phyloP scores from a whole-genome alignment of 2,888 invertebrate genomes.

The Lapara coniferarum region DNA sequence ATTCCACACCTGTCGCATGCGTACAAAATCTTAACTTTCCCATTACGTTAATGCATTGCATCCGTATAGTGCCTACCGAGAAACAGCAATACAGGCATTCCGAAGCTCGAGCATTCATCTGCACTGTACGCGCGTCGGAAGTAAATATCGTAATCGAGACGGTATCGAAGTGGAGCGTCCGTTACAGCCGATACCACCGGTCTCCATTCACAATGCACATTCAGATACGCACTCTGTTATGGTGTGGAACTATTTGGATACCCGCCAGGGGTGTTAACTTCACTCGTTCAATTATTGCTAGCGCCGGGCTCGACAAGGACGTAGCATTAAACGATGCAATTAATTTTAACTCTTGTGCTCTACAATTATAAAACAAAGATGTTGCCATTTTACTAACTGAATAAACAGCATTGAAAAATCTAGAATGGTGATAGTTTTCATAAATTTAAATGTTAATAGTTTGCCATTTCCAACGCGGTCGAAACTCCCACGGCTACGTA shows the following conservation, averaged over 20 bases:
- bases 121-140: constrained; percentile 24
- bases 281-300: neutral
- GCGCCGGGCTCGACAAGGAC: neutral
- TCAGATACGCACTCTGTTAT: constrained; percentile 44
- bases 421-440: too few relatives aligned
- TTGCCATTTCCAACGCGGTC: too few relatives aligned
- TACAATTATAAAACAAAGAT: too few relatives aligned
- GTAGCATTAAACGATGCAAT: too few relatives aligned
- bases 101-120: constrained; percentile 17
- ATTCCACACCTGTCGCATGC: constrained; percentile 19
- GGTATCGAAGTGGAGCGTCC: constrained; percentile 43
- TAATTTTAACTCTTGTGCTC: too few relatives aligned
- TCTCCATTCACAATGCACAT: constrained; percentile 48
- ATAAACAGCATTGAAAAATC: too few relatives aligned
- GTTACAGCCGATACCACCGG: constrained; percentile 46
- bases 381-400: too few relatives aligned
- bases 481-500: too few relatives aligned
- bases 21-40: constrained; percentile 11
- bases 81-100: constrained; percentile 11
- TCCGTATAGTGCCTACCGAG: neutral
- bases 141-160: constrained; percentile 26
- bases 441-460: too few relatives aligned
- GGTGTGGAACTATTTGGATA: constrained; percentile 48
- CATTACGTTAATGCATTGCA: constrained; percentile 22
- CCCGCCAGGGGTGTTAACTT: constrained; percentile 45